Evolutionary conservation across 2,888 invertebrate genomes (phyloP), one percentile per base, ranked within the genome.

Genomic region (Apamea monoglypha): DNA sequence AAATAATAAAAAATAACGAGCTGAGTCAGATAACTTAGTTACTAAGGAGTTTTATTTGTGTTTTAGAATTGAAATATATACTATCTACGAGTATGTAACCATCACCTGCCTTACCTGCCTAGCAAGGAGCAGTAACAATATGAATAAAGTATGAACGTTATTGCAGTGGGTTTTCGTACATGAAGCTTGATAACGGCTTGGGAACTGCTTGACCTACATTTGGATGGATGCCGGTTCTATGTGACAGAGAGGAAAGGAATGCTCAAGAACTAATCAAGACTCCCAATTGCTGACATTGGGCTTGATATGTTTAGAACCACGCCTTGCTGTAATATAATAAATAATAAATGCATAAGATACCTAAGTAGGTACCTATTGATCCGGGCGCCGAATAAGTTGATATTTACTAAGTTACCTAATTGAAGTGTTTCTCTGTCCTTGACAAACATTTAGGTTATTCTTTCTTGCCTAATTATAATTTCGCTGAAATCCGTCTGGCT

Each of bases 401-500:
- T 25, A 36, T 4, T 8, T 53, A 72, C 25, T 32, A 47, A 18
- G 44, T 2, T 16, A 59, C 56, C n/a, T n/a, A n/a, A n/a, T 59
- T 40, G 40, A 47, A 75, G 70, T 47, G 76, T 61, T 77, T 76
- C 50, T 61, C 29, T 64, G 84, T 53, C 72, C 40, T 78, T 79
- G 63, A 44, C 18, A 44, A 77, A 83, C 71, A 53, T 73, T 56
- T 83, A 40, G 21, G n/a, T 50, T 50, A 69, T 73, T 70, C n/a
- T 53, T 53, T 40, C 32, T 69, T 68, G 69, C 36, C 63, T 70
- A 40, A 56, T 68, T 53, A 74, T 16, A 76, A 71, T 74, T 80
- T 71, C 47, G 56, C 68, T 76, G 86, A 80, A 74, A 69, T 72
- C 29, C 47, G 71, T 59, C 64, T 72, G 86, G 59, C 21, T 72